These are phyloP conservation scores for Lottia scabra DNA, from an alignment of 2,888 invertebrate species.

Conservation along the genomic window DNA sequence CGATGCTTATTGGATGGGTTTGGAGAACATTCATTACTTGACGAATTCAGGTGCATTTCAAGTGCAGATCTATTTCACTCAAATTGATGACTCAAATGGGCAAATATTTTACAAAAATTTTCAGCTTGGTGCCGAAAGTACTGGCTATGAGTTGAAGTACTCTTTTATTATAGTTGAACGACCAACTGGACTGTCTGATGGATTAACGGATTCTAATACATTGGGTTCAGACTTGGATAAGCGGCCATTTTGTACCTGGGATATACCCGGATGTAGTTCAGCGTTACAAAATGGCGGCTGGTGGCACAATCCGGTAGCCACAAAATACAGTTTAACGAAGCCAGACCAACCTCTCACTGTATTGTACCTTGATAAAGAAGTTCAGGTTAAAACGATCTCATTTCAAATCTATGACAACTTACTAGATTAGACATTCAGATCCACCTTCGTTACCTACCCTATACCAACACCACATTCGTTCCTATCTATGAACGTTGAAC, in stretches of 20 bases:
- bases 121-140: not conserved
- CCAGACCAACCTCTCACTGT: not conserved
- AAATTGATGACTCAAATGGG: not conserved
- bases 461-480: no score
- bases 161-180: not conserved
- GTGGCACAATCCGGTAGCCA: not conserved
- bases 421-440: no score
- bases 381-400: no score
- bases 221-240: not conserved
- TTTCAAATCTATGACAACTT: no score
- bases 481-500: no score
- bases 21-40: not conserved
- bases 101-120: not conserved
- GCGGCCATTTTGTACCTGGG: not conserved
- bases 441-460: no score
- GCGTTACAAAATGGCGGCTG: not conserved
- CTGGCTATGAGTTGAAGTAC: not conserved
- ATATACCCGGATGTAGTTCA: not conserved
- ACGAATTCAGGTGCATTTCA: not conserved
- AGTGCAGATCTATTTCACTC: not conserved
- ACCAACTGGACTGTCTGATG: not conserved
- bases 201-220: not conserved
- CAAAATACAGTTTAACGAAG: not conserved
- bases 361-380: no score
- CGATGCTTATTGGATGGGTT: not conserved